Evolutionary conservation across 2,113 vertebrate genomes (phyloP).

Genomic region (Sylvia atricapilla): DNA sequence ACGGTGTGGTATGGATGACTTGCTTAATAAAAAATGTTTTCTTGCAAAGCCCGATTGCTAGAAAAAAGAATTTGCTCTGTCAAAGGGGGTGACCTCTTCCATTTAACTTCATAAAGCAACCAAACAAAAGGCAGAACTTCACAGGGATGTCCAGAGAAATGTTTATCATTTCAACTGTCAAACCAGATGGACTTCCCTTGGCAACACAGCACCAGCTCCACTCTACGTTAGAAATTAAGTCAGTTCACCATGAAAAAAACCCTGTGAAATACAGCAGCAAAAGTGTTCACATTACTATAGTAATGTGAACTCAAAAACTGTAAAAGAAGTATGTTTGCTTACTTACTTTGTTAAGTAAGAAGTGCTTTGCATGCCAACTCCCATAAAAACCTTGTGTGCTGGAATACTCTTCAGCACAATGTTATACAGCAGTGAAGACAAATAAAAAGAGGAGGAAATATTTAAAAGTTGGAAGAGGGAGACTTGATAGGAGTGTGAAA

Average conservation of each 20-base stretch:
- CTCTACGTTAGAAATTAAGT: background rate
- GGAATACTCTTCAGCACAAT: background rate
- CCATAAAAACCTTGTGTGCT: background rate
- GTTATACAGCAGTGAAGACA: background rate
- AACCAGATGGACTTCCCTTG: background rate
- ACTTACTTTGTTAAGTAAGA: background rate
- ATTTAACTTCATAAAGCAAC: background rate
- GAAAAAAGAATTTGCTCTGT: conserved; percentile 30
- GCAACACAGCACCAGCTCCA: background rate
- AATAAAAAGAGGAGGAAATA: background rate
- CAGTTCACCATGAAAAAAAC: background rate
- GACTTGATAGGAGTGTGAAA: background rate
- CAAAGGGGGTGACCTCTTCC: conserved; percentile 7
- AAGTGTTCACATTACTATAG: background rate
- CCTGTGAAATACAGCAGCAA: background rate
- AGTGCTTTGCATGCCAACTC: background rate
- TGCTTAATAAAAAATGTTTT: conserved; percentile 66
- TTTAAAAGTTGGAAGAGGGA: background rate
- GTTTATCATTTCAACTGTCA: background rate
- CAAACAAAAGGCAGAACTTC: background rate
- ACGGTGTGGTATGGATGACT: conserved; percentile 63
- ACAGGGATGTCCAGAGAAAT: background rate
- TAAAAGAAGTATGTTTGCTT: background rate
- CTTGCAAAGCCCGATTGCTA: conserved; percentile 16
- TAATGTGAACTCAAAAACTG: background rate